Base-by-base conservation (phyloP, 2,113 vertebrate species). In the Trinectes maculatus region DNA sequence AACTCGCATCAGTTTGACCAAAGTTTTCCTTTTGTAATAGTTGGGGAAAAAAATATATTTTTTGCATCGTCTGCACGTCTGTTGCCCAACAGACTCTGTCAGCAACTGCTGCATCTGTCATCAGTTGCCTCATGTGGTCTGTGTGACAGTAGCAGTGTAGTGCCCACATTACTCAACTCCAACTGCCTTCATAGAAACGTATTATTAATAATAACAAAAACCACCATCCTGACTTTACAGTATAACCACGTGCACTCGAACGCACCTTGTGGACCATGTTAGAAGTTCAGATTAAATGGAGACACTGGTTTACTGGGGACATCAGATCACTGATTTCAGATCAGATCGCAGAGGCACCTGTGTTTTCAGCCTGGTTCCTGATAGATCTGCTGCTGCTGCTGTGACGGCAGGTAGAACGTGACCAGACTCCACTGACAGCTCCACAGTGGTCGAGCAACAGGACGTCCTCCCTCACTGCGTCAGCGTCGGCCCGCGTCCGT, bases 371-470 rank as follows among this genome's bases (percentile, higher is more conserved):
- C n/a, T n/a, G n/a, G n/a, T n/a, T n/a, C n/a, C n/a, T n/a, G n/a
- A n/a, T n/a, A n/a, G n/a, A n/a, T n/a, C n/a, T 39, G 42, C 16
- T 37, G 55, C 5, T 60, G 66, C 37, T 57, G 51, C 29, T 42
- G 54, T 61, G 40, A n/a, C n/a, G n/a, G n/a, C n/a, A n/a, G n/a
- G 49, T 57, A 1, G 34, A 60, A 71, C 59, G 37, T 61, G 81
- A 74, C 80, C 37, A 28, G 33, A 31, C 43, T 61, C 47, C 34
- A 28, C 9, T 77, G 76, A 82, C 86, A 59, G 84, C 77, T 69
- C 42, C 77, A 86, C 86, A 88, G 83, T 81, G 66, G 74, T 34
- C 51, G 10, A 76, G 60, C 83, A 63, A 86, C 82, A 85, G 84
- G 82, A 88, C 77, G 85, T 86, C 86, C 84, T 88, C 79, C 49